Evolutionary conservation across 2,797 vertebrate genomes (phyloP), one percentile per base, ranked within the genome.

Genomic region (Gobionotothen gibberifrons): DNA sequence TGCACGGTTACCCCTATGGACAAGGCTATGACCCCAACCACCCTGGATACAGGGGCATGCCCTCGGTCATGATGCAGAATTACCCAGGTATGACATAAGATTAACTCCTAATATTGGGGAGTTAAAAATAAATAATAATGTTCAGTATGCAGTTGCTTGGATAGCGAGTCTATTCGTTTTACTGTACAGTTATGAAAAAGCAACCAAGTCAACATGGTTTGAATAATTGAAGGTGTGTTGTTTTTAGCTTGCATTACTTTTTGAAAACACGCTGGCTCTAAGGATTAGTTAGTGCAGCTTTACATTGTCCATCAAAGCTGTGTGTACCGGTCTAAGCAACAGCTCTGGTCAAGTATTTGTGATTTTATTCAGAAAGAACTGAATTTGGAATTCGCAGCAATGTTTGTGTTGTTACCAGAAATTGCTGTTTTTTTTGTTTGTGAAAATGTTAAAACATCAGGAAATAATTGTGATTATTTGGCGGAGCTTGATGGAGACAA

Each of bases 11-110:
- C 89, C 96, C 97, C 72, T 98, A 98, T 80, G 97, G 96, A 92
- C 97, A 97, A 91, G 95, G 95, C 2, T 98, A 97, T 12, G 97
- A 98, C 90, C 96, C 97, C 85, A 96, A 81, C 92, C 97, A 98
- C 86, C 97, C 97, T 76, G 97, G 97, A 87, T 98, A 96, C 89
- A 95, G 97, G 55, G 94, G 96, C 83, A 95, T 98, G 95, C 96
- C 97, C 58, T 94, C 97, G 0, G 96, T 98, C 90, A 98, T 98
- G 97, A 98, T 98, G 97, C 97, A 97, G 90, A 98, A 96, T 85
- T 98, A 98, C 91, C 96, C 97, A 97, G 97, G 97, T 98, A 96
- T 61, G 69, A 49, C 22, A 14, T 57, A 17, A 49, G 0, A 46
- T 17, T 43, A 5, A 22, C 46, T 21, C 55, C 55, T 29, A 49